Evolutionary conservation across 92 coral and sea anemone species (phyloP).

Genomic region (Paramuricea clavata): DNA sequence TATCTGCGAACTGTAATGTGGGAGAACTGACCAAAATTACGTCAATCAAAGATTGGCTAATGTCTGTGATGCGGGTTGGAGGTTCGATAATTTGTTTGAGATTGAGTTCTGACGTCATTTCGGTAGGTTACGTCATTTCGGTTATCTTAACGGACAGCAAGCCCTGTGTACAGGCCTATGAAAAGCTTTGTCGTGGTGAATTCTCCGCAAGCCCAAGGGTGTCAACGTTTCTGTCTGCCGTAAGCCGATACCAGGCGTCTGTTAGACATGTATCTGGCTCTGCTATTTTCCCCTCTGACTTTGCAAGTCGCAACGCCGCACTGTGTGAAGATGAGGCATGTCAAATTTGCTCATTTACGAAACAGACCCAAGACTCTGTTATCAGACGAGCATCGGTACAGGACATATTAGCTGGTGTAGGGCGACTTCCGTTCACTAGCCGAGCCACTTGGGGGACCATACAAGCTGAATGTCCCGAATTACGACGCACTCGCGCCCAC

Average conservation of each 20-base stretch:
- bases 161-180: constrained; percentile 58
- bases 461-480: constrained; percentile 49
- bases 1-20: too few relatives aligned
- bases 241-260: constrained; percentile 41
- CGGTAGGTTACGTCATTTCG: background rate
- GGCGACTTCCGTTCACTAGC: constrained; percentile 72
- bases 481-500: constrained; percentile 67
- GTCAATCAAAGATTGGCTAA: constrained; percentile 22
- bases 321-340: constrained; percentile 59
- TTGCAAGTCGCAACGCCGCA: constrained; percentile 45
- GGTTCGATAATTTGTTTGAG: constrained; percentile 32
- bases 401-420: constrained; percentile 52
- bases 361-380: constrained; percentile 52
- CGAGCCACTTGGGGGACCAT: constrained; percentile 57
- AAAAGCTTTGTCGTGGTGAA: constrained; percentile 48
- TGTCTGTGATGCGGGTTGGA: constrained; percentile 45
- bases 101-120: constrained; percentile 58
- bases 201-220: constrained; percentile 51
- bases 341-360: constrained; percentile 62
- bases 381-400: constrained; percentile 45
- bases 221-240: constrained; percentile 23
- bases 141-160: constrained; percentile 52
- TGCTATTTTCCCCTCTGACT: constrained; percentile 48
- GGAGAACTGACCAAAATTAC: constrained; percentile 16
- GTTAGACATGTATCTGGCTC: constrained; percentile 46